Percentiles rank a stretch among this genome's conserved stretches.
Conservation (phyloP, 2,888 invertebrate species). For the Cataglyphis albicans region DNA sequence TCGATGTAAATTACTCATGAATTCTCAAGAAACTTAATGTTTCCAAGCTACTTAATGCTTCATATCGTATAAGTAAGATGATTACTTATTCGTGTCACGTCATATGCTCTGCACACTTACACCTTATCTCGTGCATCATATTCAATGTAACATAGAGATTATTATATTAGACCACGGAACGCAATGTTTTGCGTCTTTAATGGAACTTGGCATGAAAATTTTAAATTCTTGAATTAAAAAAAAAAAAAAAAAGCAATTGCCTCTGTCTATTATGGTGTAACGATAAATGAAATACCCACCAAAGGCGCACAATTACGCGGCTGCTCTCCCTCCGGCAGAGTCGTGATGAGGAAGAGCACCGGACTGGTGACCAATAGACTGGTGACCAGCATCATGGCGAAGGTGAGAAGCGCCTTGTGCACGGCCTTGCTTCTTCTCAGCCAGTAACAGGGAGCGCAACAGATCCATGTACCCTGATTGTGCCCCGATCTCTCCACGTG, state of each 20-base stretch:
- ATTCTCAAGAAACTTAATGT: constrained; percentile 5
- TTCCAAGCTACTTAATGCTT: constrained; percentile 19
- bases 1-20: constrained; percentile 48
- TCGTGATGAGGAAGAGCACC: constrained; percentile 88
- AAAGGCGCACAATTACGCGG: constrained; percentile 83
- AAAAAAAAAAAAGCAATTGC: no score
- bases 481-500: constrained; percentile 81
- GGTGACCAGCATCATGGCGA: constrained; percentile 88
- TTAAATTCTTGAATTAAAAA: no score
- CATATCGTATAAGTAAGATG: constrained; percentile 30
- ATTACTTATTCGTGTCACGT: constrained; percentile 47
- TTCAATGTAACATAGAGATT: neutral
- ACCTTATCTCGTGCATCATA: neutral
- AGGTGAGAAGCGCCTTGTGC: constrained; percentile 88
- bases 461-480: constrained; percentile 87
- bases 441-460: constrained; percentile 88
- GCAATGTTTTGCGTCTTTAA: no score
- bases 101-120: constrained; percentile 13
- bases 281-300: constrained; percentile 75
- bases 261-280: neutral
- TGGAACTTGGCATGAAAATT: no score
- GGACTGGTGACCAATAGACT: constrained; percentile 88
- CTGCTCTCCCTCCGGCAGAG: constrained; percentile 85
- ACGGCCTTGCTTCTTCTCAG: constrained; percentile 87
- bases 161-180: neutral